Evolutionary conservation across 2,797 vertebrate species (phyloP), one percentile per base, ranked within the genome.

Genomic region (Aphelocoma californica): DNA sequence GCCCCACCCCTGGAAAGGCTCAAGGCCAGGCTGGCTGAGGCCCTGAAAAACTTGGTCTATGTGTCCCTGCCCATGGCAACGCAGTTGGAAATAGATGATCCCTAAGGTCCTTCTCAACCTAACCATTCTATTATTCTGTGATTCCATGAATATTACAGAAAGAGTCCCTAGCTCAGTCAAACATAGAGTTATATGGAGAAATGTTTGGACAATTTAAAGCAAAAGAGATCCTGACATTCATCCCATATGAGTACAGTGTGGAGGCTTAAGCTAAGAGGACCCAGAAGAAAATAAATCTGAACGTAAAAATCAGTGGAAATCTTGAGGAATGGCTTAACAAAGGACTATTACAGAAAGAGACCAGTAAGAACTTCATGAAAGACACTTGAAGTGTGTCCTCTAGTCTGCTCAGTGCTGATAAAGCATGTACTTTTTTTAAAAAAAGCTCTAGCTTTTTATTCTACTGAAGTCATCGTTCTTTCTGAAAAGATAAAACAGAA

Each of bases 401-500:
- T 71, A 42, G 36, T 34, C 29, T 86, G 29, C 15, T 67, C 38
- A 66, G n/a, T 64, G 69, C 57, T 94, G 58, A 94, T 88, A 54
- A 88, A 86, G 29, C 51, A 81, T 67, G 47, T 90, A 14, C 29
- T 50, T 42, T 17, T 42, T 42, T 42, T 18, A 16, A 7, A 42
- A 42, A 42, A 42, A 42, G 42, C 42, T 42, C 42, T 42, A 53
- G 28, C 40, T 66, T 86, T 86, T 53, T 57, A 74, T 83, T 42
- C 47, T 34, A 34, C 54, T 50, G 19, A 50, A 92, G 31, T 12
- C 45, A 84, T 83, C 21, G 0, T 69, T 72, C 77, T 72, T 89
- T 69, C 19, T 47, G 73, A 66, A 95, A 94, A 86, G 77, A 88
- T 93, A 72, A 94, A 90, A 86, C 51, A 88, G 78, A 93, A 72